phyloP scores from a whole-genome alignment of 2,888 invertebrate species.

The Protonemura montana region DNA sequence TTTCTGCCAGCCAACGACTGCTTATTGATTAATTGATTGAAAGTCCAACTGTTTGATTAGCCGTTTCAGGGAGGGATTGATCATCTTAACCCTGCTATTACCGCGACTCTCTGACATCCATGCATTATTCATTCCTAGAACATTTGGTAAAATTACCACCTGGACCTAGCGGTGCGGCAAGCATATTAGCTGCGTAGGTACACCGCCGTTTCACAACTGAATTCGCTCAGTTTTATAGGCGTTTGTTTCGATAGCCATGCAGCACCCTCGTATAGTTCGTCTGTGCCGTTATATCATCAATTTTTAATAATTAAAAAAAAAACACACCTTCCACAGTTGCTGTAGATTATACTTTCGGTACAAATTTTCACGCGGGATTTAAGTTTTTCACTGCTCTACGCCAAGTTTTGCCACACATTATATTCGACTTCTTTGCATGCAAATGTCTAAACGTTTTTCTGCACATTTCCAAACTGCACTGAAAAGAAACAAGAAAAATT shows the following conservation, averaged over 20 bases:
- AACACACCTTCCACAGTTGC: neutral
- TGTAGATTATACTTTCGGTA: neutral
- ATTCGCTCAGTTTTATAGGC: neutral
- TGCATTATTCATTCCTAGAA: neutral
- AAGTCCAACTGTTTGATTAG: neutral
- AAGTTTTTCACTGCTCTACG: neutral
- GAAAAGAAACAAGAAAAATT: neutral
- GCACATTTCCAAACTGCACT: neutral
- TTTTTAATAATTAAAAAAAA: too few species aligned
- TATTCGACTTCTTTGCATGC: neutral
- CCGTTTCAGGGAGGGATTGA: neutral
- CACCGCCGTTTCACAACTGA: neutral
- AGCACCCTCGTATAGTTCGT: neutral
- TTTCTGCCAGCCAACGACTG: too few species aligned
- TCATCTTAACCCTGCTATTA: slow-evolving; percentile 12
- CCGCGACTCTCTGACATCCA: neutral
- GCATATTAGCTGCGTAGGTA: neutral
- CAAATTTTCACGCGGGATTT: neutral
- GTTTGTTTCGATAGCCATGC: neutral
- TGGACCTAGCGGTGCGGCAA: slow-evolving; percentile 24
- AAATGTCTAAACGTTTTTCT: neutral
- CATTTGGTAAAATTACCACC: slow-evolving; percentile 21
- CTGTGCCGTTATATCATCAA: too few species aligned
- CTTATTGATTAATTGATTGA: neutral
- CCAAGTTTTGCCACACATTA: neutral